Conservation (phyloP, 2,797 vertebrate species). For the Champsocephalus gunnari region DNA sequence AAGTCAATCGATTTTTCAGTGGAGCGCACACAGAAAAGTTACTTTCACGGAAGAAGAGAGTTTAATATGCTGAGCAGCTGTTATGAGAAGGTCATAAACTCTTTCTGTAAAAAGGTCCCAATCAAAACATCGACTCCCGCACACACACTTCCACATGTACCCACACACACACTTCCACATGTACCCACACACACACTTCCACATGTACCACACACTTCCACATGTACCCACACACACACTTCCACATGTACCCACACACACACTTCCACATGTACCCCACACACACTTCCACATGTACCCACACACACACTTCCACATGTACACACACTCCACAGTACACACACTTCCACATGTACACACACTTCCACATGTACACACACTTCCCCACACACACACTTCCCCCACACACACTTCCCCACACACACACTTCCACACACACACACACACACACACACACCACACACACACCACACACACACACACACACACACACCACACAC, state of each 20-base stretch:
- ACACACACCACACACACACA: constrained; percentile 6
- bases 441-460: not conserved
- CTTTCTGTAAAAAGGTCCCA: constrained; percentile 40
- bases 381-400: not conserved
- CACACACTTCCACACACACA: constrained; percentile 1
- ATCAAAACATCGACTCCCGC: constrained; percentile 38
- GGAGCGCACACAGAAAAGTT: constrained; percentile 34
- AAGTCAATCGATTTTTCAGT: constrained; percentile 48
- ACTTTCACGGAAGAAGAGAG: constrained; percentile 49
- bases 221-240: too few relatives aligned
- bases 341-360: too few relatives aligned
- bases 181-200: not conserved
- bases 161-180: not conserved
- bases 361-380: not conserved
- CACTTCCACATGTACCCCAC: not conserved
- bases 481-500: not conserved
- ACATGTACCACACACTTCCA: constrained; percentile 1
- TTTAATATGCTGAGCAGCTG: constrained; percentile 54
- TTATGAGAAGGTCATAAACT: constrained; percentile 49
- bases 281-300: not conserved
- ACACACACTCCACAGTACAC: constrained; percentile 30
- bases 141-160: not conserved
- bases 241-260: constrained; percentile 12
- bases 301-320: too few relatives aligned
- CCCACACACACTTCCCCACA: not conserved